Evolutionary conservation across 2,797 vertebrate genomes (phyloP).

Genomic region (Triplophysa bombifrons): DNA sequence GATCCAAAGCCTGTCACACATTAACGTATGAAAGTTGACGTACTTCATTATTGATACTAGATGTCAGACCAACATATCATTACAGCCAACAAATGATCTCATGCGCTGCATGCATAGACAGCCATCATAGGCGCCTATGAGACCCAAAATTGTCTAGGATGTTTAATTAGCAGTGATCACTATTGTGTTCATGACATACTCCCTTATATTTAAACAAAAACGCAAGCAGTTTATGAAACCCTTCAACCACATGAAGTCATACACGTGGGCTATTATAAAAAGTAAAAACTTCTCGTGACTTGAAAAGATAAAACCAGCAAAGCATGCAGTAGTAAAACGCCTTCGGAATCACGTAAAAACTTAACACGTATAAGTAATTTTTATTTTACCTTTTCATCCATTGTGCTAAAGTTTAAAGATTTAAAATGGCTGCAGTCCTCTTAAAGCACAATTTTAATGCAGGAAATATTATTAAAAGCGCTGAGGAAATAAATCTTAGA

Average conservation of each 20-base stretch:
- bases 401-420: not conserved
- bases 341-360: not conserved
- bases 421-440: not conserved
- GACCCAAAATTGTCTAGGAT: not conserved
- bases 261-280: not conserved
- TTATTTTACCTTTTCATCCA: constrained; percentile 38
- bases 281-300: not conserved
- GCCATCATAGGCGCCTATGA: not conserved
- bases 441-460: not conserved
- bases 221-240: not conserved
- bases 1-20: constrained; percentile 27
- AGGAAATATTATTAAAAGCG: not conserved
- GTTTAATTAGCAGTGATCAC: not conserved
- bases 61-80: not conserved
- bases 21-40: too few species aligned
- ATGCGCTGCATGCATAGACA: not conserved
- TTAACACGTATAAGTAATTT: not conserved
- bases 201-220: too few species aligned
- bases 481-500: constrained; percentile 7
- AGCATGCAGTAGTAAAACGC: not conserved
- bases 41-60: not conserved
- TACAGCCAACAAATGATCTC: not conserved
- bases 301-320: not conserved
- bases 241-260: not conserved
- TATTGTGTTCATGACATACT: not conserved